A percentile compares a stretch with the other conserved stretches of the same genome.
Evolutionary conservation across 2,888 invertebrate genomes (phyloP).

Genomic region (Oscheius sp.): DNA sequence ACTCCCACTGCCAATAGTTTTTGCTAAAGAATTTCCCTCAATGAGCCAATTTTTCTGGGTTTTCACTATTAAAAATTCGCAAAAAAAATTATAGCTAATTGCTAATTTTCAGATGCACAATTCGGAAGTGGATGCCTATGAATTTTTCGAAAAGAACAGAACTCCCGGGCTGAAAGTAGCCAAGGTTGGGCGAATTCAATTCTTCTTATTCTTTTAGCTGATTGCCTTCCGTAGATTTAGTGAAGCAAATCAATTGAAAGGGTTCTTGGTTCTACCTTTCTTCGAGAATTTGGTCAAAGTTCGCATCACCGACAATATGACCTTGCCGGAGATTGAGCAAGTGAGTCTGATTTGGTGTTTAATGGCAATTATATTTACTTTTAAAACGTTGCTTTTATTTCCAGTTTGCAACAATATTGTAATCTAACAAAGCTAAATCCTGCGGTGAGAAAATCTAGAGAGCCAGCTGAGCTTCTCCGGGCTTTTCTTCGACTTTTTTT

Average conservation of each 20-base stretch:
- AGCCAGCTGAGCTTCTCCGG: no score
- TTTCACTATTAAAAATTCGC: no score
- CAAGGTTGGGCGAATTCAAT: background rate
- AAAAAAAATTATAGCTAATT: no score
- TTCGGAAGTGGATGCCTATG: background rate
- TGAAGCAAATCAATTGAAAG: background rate
- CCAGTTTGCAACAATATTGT: no score
- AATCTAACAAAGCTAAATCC: no score
- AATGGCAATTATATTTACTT: background rate
- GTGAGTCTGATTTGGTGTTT: background rate
- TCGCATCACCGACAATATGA: constrained; percentile 9
- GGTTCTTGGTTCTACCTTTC: background rate
- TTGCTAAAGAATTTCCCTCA: no score
- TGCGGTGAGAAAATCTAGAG: no score
- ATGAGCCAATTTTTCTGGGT: no score
- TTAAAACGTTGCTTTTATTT: no score
- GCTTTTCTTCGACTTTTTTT: no score
- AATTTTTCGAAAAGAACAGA: background rate
- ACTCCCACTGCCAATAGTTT: no score
- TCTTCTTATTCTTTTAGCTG: background rate
- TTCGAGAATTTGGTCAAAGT: background rate
- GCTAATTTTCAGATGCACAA: constrained; percentile 5
- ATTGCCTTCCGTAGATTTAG: background rate
- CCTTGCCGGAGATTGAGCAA: background rate
- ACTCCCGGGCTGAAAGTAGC: constrained; percentile 15